Evolutionary conservation across 2,797 vertebrate species (phyloP).

Genomic region (Poecilia picta): DNA sequence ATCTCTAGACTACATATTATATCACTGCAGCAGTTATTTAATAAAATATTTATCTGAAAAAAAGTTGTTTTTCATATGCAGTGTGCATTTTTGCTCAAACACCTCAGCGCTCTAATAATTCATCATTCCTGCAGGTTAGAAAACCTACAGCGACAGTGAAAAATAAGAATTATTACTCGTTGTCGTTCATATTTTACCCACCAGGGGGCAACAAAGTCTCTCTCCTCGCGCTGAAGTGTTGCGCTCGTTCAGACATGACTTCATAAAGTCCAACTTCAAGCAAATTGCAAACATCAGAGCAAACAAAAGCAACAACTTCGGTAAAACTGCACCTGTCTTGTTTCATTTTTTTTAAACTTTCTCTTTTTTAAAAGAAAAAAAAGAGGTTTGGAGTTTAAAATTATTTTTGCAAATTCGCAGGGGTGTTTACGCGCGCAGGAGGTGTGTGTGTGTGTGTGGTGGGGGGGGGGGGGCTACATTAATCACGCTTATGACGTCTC

Average conservation of each 20-base stretch:
- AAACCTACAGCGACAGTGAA: not conserved
- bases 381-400: not conserved
- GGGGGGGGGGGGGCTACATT: not conserved
- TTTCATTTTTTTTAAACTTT: not conserved
- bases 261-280: slow-evolving; percentile 4
- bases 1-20: not conserved
- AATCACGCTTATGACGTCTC: slow-evolving; percentile 4
- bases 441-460: too few relatives aligned
- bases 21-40: not conserved
- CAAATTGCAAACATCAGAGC: not conserved
- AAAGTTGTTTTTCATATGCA: not conserved
- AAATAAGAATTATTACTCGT: not conserved
- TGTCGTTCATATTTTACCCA: slow-evolving; percentile 10
- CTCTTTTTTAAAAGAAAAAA: not conserved
- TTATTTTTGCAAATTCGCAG: not conserved
- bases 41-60: not conserved
- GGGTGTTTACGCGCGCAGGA: not conserved
- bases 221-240: not conserved
- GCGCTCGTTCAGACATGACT: slow-evolving; percentile 5
- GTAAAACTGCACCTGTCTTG: not conserved
- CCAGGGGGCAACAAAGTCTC: slow-evolving; percentile 58
- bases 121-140: not conserved
- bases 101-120: not conserved
- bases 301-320: not conserved
- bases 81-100: not conserved